These are phyloP conservation scores for Eristalinus sepulchralis DNA, from an alignment of 2,888 invertebrate species.

Conservation along the genomic window DNA sequence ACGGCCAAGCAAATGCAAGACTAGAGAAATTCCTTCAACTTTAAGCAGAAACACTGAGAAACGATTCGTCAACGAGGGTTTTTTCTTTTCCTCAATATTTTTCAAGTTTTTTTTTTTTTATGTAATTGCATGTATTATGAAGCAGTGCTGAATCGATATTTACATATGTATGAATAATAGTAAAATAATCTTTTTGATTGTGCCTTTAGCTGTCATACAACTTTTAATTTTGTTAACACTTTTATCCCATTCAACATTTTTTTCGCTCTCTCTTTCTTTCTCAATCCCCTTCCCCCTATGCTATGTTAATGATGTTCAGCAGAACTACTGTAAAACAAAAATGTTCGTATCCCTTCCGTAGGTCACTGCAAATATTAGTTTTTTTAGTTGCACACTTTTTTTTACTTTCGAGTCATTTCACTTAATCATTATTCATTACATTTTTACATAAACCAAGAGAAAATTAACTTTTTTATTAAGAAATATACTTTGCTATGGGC, in stretches of 20 bases:
- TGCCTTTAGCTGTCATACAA: slow-evolving; percentile 62
- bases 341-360: slow-evolving; percentile 18
- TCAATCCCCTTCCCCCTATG: slow-evolving; percentile 30
- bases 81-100: slow-evolving; percentile 16
- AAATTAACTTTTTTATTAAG: slow-evolving; percentile 40
- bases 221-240: slow-evolving; percentile 59
- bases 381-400: slow-evolving; percentile 27
- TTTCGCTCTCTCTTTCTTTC: slow-evolving; percentile 10
- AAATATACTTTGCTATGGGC: slow-evolving; percentile 43
- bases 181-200: slow-evolving; percentile 40
- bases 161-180: slow-evolving; percentile 35
- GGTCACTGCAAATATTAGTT: slow-evolving; percentile 27
- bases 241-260: slow-evolving; percentile 65
- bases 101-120: slow-evolving; percentile 39
- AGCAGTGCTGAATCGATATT: slow-evolving; percentile 59
- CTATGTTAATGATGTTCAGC: slow-evolving; percentile 34
- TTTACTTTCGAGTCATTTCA: slow-evolving; percentile 10
- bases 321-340: slow-evolving; percentile 34
- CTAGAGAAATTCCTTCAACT: slow-evolving; percentile 17
- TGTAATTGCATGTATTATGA: slow-evolving; percentile 50
- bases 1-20: slow-evolving; percentile 15
- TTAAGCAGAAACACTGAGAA: slow-evolving; percentile 22
- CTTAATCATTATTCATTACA: slow-evolving; percentile 27
- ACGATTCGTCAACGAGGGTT: slow-evolving; percentile 15
- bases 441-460: slow-evolving; percentile 36